phyloP scores from a whole-genome alignment of 2,113 vertebrate species.

The Nothocercus julius region DNA sequence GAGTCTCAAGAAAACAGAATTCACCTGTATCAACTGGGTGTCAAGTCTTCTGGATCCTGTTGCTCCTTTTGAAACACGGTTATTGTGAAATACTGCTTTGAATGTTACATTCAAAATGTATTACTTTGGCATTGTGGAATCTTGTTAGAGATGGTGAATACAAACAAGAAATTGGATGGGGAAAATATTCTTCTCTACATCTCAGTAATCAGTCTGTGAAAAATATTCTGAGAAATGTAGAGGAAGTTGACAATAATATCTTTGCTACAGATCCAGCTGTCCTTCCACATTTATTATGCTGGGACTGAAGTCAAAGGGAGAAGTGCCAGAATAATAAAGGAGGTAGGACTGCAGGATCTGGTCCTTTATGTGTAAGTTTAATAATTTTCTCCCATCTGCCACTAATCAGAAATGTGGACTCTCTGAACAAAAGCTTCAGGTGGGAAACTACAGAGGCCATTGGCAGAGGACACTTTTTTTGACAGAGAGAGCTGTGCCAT shows the following conservation, averaged over 20 bases:
- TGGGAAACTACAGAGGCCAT: neutral
- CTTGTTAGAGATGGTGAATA: neutral
- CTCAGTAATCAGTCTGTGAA: conserved; percentile 37
- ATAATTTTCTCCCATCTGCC: conserved; percentile 53
- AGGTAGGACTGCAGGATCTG: conserved; percentile 19
- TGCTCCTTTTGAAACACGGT: neutral
- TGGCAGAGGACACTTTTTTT: neutral
- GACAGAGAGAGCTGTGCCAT: neutral
- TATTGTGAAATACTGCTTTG: neutral
- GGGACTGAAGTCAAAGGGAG: conserved; percentile 46
- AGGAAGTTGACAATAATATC: conserved; percentile 44
- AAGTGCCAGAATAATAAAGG: conserved; percentile 6
- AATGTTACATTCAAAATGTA: neutral
- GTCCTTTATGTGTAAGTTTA: conserved; percentile 36
- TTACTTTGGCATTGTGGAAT: conserved; percentile 1
- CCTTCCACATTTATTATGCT: conserved; percentile 33
- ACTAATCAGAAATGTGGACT: conserved; percentile 35
- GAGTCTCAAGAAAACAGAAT: neutral
- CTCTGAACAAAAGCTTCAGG: neutral
- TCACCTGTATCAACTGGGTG: neutral
- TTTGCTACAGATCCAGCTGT: conserved; percentile 54
- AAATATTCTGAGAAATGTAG: conserved; percentile 24
- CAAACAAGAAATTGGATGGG: conserved; percentile 14
- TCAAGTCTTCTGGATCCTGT: neutral
- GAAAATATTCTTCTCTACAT: neutral